phyloP scores from a whole-genome alignment of 2,113 vertebrate genomes.

The Zosterops lateralis region DNA sequence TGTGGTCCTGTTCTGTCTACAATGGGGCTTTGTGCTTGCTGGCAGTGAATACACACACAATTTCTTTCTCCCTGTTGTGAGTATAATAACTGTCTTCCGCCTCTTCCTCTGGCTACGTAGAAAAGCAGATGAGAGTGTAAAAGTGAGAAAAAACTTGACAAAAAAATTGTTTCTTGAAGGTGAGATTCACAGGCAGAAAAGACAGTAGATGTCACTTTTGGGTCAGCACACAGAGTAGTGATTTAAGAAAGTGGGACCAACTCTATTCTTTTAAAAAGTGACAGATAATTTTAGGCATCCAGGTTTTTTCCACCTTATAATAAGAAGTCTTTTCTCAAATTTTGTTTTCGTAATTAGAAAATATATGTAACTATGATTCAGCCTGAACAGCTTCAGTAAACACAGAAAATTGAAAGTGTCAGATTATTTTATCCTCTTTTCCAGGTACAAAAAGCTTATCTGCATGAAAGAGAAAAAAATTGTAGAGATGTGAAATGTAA shows the following conservation, averaged over 20 bases:
- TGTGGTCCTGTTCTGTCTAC: background rate
- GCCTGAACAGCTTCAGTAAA: background rate
- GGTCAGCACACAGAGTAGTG: background rate
- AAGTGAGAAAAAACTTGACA: constrained; percentile 36
- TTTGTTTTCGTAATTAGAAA: constrained; percentile 30
- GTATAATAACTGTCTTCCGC: background rate
- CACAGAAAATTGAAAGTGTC: background rate
- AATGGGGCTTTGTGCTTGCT: background rate
- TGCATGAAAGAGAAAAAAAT: background rate
- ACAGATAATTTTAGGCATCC: background rate
- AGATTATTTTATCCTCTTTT: background rate
- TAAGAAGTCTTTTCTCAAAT: background rate
- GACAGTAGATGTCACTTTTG: background rate
- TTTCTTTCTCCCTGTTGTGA: background rate
- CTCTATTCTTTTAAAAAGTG: constrained; percentile 27
- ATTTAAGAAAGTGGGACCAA: background rate
- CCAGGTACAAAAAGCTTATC: background rate
- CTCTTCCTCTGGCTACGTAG: background rate
- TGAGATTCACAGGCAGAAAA: background rate
- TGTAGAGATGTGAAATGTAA: background rate
- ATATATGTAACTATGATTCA: background rate
- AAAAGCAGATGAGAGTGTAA: constrained; percentile 30
- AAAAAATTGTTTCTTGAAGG: constrained; percentile 20
- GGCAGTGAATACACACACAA: background rate
- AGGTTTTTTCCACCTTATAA: background rate